Evolutionary conservation across 2,113 vertebrate genomes (phyloP).

Genomic region (Rafetus swinhoei): DNA sequence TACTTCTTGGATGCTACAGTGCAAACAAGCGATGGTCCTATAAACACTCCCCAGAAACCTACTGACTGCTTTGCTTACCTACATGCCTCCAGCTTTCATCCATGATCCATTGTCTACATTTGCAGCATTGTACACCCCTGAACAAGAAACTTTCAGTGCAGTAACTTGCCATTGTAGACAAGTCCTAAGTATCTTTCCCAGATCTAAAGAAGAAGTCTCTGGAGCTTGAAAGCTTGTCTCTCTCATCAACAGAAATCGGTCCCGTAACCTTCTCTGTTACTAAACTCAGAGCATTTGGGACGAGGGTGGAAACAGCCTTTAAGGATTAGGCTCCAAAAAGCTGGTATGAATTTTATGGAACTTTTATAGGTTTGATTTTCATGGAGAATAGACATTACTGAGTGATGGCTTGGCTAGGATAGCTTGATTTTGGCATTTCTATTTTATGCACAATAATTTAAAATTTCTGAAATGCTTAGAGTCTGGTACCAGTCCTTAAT

Average conservation of each 20-base stretch:
- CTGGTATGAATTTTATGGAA: constrained; percentile 41
- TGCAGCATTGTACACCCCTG: too few species aligned
- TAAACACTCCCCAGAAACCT: too few species aligned
- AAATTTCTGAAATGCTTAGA: constrained; percentile 36
- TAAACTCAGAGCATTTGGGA: not conserved
- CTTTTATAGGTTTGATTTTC: constrained; percentile 67
- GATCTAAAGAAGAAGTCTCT: not conserved
- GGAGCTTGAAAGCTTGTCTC: not conserved
- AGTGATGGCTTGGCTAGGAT: constrained; percentile 55
- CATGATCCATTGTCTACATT: too few species aligned
- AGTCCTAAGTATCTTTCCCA: not conserved
- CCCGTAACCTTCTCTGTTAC: not conserved
- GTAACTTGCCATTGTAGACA: too few species aligned
- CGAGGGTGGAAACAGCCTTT: constrained; percentile 22
- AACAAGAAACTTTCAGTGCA: too few species aligned
- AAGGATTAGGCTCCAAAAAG: constrained; percentile 24
- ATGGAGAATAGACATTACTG: constrained; percentile 44
- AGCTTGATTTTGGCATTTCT: constrained; percentile 63
- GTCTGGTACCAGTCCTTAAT: constrained; percentile 45
- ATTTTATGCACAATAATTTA: constrained; percentile 57
- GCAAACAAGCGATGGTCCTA: too few species aligned
- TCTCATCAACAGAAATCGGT: not conserved
- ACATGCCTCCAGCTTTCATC: too few species aligned
- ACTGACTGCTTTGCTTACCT: too few species aligned
- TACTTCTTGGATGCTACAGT: too few species aligned